These are phyloP conservation scores for Pluvianellus socialis DNA, from an alignment of 2,113 vertebrate genomes.

Conservation along the genomic window DNA sequence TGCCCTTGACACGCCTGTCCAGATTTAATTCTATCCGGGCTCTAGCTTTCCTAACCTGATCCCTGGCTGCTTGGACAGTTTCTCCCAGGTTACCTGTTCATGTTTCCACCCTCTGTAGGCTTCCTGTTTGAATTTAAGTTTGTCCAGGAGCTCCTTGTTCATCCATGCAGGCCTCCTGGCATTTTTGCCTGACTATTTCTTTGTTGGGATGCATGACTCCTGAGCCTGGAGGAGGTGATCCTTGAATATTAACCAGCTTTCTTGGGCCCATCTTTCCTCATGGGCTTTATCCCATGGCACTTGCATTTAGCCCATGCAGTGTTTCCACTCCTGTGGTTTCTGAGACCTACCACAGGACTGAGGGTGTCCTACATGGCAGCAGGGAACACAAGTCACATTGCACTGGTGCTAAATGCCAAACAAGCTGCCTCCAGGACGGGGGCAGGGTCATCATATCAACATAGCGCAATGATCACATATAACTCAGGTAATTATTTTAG, in stretches of 20 bases:
- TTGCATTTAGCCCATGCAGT: not conserved
- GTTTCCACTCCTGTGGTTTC: not conserved
- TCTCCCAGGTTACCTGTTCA: not conserved
- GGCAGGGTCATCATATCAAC: not conserved
- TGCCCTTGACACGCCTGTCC: too few relatives aligned
- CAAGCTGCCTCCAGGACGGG: not conserved
- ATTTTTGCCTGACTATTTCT: not conserved
- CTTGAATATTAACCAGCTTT: not conserved
- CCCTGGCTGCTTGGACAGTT: not conserved
- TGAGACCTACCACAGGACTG: rapidly evolving
- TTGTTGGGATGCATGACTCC: not conserved
- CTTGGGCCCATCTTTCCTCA: not conserved
- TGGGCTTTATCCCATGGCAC: not conserved
- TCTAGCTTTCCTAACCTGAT: not conserved
- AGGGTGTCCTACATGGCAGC: not conserved
- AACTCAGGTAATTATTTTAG: not conserved
- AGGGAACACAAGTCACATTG: not conserved
- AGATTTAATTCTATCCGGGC: not conserved
- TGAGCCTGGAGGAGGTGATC: not conserved
- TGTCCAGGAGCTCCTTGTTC: not conserved
- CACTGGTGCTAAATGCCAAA: not conserved
- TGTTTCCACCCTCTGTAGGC: not conserved
- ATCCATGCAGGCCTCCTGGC: not conserved
- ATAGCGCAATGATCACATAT: not conserved
- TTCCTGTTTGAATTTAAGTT: not conserved